phyloP scores from a whole-genome alignment of 2,797 vertebrate genomes.

The Kryptolebias ocellatus region DNA sequence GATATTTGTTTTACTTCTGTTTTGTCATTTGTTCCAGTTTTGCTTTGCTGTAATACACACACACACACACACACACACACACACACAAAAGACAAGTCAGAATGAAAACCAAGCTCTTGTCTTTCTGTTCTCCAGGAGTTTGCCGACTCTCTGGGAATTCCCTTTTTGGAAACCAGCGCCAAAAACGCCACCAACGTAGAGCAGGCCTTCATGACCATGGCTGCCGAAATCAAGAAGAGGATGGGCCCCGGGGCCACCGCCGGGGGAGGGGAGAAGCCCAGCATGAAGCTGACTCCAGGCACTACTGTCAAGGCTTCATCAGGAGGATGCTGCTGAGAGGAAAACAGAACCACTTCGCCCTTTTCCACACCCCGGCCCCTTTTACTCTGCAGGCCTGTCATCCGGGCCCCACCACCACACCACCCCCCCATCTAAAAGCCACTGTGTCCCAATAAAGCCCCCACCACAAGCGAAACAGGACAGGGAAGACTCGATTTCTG shows the following conservation, averaged over 20 bases:
- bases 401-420: conserved; percentile 25
- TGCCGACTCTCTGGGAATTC: conserved; percentile 97
- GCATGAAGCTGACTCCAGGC: conserved; percentile 94
- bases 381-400: conserved; percentile 27
- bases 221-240: conserved; percentile 98
- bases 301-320: conserved; percentile 96
- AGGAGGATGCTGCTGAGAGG: conserved; percentile 96
- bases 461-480: conserved; percentile 46
- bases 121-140: conserved; percentile 86
- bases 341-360: conserved; percentile 58
- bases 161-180: conserved; percentile 99
- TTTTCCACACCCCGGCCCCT: neutral
- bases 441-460: conserved; percentile 44
- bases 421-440: conserved; percentile 32
- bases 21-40: too few species aligned
- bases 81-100: too few species aligned
- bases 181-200: conserved; percentile 99
- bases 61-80: neutral
- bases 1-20: too few species aligned
- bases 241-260: conserved; percentile 97
- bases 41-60: too few species aligned
- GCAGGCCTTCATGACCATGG: conserved; percentile 99
- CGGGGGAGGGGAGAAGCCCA: conserved; percentile 93
- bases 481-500: conserved; percentile 41
- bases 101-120: neutral